Conservation (phyloP, 2,113 vertebrate species). For the Bettongia penicillata region DNA sequence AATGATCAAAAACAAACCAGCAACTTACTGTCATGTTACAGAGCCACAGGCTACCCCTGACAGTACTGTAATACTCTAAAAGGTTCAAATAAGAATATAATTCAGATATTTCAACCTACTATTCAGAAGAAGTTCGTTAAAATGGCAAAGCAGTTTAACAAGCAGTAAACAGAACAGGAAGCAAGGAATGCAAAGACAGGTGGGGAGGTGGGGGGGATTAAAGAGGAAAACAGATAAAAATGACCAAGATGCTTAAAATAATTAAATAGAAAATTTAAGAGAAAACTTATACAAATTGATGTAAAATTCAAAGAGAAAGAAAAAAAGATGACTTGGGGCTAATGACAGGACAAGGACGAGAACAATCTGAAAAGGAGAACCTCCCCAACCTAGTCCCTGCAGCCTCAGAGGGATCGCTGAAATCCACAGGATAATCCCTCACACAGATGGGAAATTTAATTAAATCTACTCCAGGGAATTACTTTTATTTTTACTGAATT, state of each 20-base stretch:
- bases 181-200: neutral
- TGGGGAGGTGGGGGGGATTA: neutral
- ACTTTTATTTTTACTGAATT: neutral
- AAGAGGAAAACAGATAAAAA: neutral
- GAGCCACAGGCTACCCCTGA: neutral
- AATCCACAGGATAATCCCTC: neutral
- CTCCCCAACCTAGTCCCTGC: neutral
- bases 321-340: neutral
- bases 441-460: neutral
- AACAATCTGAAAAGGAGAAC: neutral
- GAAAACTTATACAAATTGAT: neutral
- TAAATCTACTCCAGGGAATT: neutral
- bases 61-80: neutral
- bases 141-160: neutral
- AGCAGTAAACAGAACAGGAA: neutral
- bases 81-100: neutral
- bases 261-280: neutral
- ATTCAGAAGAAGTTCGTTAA: neutral
- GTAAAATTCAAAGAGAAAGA: neutral
- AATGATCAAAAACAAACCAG: neutral
- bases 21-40: neutral
- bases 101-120: neutral
- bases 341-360: too few relatives aligned
- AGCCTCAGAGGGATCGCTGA: neutral
- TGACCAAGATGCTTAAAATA: neutral